Conservation (phyloP, 2,888 invertebrate species). For the Callyntrura guangdongensis region DNA sequence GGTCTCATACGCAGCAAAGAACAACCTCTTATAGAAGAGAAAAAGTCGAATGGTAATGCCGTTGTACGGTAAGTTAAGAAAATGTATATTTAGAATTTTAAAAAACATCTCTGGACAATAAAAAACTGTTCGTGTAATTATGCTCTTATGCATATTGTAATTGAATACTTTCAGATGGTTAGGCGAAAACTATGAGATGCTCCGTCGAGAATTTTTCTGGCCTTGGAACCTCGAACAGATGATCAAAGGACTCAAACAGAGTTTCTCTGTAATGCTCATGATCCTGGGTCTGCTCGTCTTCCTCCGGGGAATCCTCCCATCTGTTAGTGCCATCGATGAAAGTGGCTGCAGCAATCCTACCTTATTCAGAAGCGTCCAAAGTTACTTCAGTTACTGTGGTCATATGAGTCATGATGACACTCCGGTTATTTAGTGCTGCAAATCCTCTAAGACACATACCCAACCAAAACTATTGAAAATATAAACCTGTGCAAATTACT, state of each 20-base stretch:
- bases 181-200: slow-evolving; percentile 79
- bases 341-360: slow-evolving; percentile 68
- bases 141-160: not conserved
- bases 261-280: slow-evolving; percentile 84
- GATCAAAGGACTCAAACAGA: slow-evolving; percentile 83
- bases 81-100: not conserved
- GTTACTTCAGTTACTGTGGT: slow-evolving; percentile 71
- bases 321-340: slow-evolving; percentile 80
- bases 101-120: not conserved
- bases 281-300: slow-evolving; percentile 83
- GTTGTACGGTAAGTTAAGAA: slow-evolving; percentile 63
- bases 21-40: slow-evolving; percentile 62
- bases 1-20: slow-evolving; percentile 68
- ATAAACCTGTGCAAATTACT: slow-evolving; percentile 52
- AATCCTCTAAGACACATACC: not conserved
- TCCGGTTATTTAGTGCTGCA: slow-evolving; percentile 61
- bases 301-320: slow-evolving; percentile 81
- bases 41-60: slow-evolving; percentile 68
- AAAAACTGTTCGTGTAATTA: too few relatives aligned
- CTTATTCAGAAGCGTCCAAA: slow-evolving; percentile 58
- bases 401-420: slow-evolving; percentile 73
- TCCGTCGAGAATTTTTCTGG: slow-evolving; percentile 83
- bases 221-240: slow-evolving; percentile 84
- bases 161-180: slow-evolving; percentile 70
- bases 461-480: slow-evolving; percentile 46